These are phyloP conservation scores for Habroteleia sp. DNA, from an alignment of 2,888 invertebrate genomes.

Conservation along the genomic window DNA sequence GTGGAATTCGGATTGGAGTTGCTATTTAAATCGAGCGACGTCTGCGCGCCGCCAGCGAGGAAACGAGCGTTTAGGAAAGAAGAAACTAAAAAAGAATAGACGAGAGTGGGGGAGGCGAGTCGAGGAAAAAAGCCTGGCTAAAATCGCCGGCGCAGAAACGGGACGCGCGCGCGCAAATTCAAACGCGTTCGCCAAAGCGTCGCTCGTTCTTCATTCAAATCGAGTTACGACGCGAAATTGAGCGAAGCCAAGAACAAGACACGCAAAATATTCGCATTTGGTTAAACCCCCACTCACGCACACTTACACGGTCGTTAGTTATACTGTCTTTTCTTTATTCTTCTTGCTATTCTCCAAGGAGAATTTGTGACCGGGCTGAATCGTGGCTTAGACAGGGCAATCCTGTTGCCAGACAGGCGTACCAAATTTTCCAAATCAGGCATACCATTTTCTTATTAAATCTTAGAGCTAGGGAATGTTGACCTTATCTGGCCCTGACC, in stretches of 20 bases:
- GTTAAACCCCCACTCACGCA: no score
- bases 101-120: constrained; percentile 38
- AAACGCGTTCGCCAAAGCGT: constrained; percentile 43
- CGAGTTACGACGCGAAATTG: constrained; percentile 30
- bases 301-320: no score
- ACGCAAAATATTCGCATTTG: constrained; percentile 7
- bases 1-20: constrained; percentile 65
- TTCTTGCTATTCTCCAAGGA: constrained; percentile 27
- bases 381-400: no score
- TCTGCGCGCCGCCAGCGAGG: constrained; percentile 62
- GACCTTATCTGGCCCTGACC: no score
- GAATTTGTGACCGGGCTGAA: no score
- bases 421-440: no score
- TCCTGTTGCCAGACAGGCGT: no score
- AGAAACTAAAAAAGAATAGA: constrained; percentile 53
- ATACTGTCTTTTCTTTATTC: not conserved
- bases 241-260: constrained; percentile 4
- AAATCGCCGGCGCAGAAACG: constrained; percentile 51
- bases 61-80: constrained; percentile 63
- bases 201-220: constrained; percentile 35
- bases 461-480: no score
- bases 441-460: no score
- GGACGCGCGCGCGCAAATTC: constrained; percentile 27
- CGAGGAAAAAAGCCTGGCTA: constrained; percentile 42
- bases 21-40: constrained; percentile 66